Evolutionary conservation across 1,140 invertebrate genomes (phyloP).

Genomic region (Calosoma granatense): DNA sequence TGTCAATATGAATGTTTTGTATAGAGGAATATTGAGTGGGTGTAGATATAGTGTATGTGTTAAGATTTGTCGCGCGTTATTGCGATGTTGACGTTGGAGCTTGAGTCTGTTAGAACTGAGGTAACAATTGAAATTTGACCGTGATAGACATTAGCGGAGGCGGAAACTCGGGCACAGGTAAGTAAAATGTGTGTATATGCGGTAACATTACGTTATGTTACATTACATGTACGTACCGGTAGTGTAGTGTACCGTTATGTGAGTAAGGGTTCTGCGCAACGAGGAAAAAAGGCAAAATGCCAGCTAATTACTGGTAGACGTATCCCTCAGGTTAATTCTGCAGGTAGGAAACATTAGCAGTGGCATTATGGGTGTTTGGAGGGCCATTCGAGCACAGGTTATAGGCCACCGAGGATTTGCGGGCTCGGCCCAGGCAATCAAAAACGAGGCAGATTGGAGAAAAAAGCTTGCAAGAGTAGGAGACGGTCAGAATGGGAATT

Average conservation of each 20-base stretch:
- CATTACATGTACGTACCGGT: too few species aligned
- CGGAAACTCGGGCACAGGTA: too few species aligned
- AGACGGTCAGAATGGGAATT: constrained; percentile 26
- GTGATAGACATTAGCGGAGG: neutral
- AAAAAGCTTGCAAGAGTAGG: constrained; percentile 23
- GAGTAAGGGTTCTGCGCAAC: too few species aligned
- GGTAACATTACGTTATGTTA: too few species aligned
- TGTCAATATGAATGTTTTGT: too few species aligned
- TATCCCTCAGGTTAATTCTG: constrained; percentile 27
- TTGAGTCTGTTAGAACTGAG: too few species aligned
- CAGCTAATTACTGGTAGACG: constrained; percentile 26
- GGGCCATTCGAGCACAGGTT: constrained; percentile 24
- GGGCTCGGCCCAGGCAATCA: constrained; percentile 27
- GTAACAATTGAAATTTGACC: neutral
- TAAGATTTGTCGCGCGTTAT: too few species aligned
- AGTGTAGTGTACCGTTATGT: too few species aligned
- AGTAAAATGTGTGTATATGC: too few species aligned
- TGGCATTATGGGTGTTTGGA: constrained; percentile 28
- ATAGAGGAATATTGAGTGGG: too few species aligned
- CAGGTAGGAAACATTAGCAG: constrained; percentile 30
- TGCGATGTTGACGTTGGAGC: too few species aligned
- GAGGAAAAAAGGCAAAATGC: constrained; percentile 7
- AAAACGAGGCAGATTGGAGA: constrained; percentile 26
- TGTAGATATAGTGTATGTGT: too few species aligned
- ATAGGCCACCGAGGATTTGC: constrained; percentile 23